A percentile compares a stretch with the other conserved stretches of the same genome.
phyloP scores from a whole-genome alignment of 2,113 vertebrate species.

The Suricata suricatta region DNA sequence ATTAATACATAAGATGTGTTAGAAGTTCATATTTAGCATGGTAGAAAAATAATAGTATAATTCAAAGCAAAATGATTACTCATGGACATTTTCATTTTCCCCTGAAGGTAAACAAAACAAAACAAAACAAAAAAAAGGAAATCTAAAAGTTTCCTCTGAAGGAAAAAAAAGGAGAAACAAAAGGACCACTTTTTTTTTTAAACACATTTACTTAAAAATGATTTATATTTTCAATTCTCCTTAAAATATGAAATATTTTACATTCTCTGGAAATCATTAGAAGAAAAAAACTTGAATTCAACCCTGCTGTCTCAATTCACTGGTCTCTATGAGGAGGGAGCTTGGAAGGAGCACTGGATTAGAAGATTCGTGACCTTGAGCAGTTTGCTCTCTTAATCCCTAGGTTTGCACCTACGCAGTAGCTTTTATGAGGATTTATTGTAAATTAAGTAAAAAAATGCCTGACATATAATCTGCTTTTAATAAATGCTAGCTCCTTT shows the following conservation, averaged over 20 bases:
- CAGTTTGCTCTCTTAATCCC: background rate
- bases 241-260: background rate
- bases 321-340: background rate
- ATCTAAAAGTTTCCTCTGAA: background rate
- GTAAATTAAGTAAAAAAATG: background rate
- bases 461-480: background rate
- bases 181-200: background rate
- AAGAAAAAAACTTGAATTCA: background rate
- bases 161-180: background rate
- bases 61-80: slow-evolving; percentile 6
- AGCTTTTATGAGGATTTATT: background rate
- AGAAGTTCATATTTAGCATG: background rate
- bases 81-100: background rate
- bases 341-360: background rate
- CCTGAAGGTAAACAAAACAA: background rate
- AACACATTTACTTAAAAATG: background rate
- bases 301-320: background rate
- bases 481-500: background rate
- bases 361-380: background rate
- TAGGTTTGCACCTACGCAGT: background rate
- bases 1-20: slow-evolving; percentile 6
- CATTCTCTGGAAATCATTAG: background rate
- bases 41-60: background rate
- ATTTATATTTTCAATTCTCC: slow-evolving; percentile 8
- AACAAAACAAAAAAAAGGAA: background rate